phyloP scores from a whole-genome alignment of 1,140 invertebrate genomes.

The Subanguina moxae region DNA sequence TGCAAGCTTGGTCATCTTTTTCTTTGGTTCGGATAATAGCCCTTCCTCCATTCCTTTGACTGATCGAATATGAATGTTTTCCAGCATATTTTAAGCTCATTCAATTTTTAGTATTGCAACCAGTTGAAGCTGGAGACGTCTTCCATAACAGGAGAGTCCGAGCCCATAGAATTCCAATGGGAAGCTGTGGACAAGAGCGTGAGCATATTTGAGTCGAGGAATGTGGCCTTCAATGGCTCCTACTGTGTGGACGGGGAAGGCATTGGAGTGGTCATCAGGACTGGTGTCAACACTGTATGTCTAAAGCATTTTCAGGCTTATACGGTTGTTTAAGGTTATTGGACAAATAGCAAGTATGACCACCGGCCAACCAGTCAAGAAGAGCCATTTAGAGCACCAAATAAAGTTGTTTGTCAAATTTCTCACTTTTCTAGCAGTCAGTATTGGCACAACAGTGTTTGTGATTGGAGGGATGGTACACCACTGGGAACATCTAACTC shows the following conservation, averaged over 20 bases:
- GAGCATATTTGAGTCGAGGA: conserved; percentile 45
- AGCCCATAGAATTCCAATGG: conserved; percentile 62
- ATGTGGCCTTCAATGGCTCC: conserved; percentile 54
- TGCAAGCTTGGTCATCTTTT: too few relatives aligned
- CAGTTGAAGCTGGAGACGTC: too few relatives aligned
- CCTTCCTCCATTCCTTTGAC: too few relatives aligned
- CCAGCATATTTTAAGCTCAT: too few relatives aligned
- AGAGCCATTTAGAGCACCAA: conserved; percentile 37
- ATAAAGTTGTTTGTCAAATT: conserved; percentile 48
- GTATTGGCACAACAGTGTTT: conserved; percentile 41
- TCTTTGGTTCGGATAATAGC: too few relatives aligned
- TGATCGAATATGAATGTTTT: too few relatives aligned
- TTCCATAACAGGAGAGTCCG: conserved; percentile 74
- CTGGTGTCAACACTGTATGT: conserved; percentile 41
- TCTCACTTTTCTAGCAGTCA: conserved; percentile 36
- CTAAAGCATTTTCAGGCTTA: not conserved
- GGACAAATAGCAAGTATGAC: conserved; percentile 50
- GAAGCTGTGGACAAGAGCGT: conserved; percentile 39
- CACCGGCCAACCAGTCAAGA: conserved; percentile 37
- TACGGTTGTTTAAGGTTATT: conserved; percentile 36
- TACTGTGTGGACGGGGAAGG: conserved; percentile 51
- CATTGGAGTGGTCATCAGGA: conserved; percentile 45
- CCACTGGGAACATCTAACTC: conserved; percentile 27
- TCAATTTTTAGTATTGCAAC: too few relatives aligned
- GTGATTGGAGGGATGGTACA: conserved; percentile 39